Base-by-base conservation (phyloP, 1,140 invertebrate species). In the Harlomillsia oculata region DNA sequence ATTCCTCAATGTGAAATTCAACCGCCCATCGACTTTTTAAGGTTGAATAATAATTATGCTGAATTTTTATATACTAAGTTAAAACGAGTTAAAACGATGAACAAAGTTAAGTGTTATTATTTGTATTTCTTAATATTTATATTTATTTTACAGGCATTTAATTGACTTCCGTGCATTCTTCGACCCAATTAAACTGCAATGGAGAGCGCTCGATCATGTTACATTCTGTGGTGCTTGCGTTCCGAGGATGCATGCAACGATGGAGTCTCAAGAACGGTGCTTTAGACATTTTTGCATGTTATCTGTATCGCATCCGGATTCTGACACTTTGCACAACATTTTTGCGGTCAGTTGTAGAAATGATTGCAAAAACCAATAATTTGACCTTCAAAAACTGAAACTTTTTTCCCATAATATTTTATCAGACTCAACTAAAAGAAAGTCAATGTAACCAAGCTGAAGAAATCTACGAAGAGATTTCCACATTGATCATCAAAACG, bases 161-260 rank as follows among this genome's bases (percentile, higher is more conserved):
- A 70, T 90, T 21, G 89, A 92, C 68, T 88, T 84, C 66, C 77
- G 79, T 50, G 89, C 88, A 2, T 74, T 91, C 28, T 92, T 89
- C 66, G 89, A 92, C 64, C 76, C 87, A 50, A 83, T 88, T 34
- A 90, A 88, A 68, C 67, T 91, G 29, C 87, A 82, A 68, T 92
- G 88, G 87, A 90, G 89, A 69, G 77, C 82, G 23, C 79, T 94
- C n/a, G 69, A 83, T 46, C 87, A 93, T 68, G 81, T 92, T 18
- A 82, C 89, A n/a, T 69, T 93, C 23, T 77, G 79, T 8, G 79
- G 78, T 29, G 88, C 85, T 3, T 93, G 90, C 77, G 89, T 86
- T 1, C 89, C 2, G 89, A 89, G 16, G 89, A 89, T 14, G 88
- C 88, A 1, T 76, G 89, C 52, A 92, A 91, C 70, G 80, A 83